Evolutionary conservation across 2,888 invertebrate species (phyloP).

Genomic region (Diplazon laetatorius): DNA sequence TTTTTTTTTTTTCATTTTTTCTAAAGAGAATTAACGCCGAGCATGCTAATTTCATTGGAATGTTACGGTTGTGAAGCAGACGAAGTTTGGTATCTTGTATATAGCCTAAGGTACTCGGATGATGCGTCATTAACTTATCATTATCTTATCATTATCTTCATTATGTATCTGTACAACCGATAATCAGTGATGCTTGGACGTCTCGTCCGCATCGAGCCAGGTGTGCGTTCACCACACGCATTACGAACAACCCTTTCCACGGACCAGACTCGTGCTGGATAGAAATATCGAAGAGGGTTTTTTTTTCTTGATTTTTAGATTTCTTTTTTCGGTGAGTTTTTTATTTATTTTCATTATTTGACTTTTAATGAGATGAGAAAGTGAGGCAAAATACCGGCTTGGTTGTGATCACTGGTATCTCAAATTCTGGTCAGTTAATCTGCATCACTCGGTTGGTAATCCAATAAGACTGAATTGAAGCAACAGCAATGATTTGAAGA

Average conservation of each 20-base stretch:
- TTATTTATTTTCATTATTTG: not conserved
- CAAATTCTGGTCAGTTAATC: no score
- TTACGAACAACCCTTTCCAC: not conserved
- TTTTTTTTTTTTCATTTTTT: no score
- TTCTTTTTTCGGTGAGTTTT: not conserved
- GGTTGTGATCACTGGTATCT: no score
- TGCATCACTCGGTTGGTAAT: no score
- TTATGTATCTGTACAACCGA: constrained; percentile 53
- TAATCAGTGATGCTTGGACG: constrained; percentile 41
- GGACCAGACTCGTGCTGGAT: not conserved
- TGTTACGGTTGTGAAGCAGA: constrained; percentile 7
- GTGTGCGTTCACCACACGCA: constrained; percentile 10
- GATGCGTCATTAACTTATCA: constrained; percentile 56
- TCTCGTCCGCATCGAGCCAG: not conserved
- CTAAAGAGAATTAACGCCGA: constrained; percentile 44
- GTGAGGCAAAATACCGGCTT: no score
- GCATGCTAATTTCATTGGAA: constrained; percentile 49
- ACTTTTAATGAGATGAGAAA: not conserved
- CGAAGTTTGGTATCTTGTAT: constrained; percentile 35
- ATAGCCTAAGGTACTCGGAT: constrained; percentile 45
- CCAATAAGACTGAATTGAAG: no score
- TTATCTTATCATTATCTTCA: constrained; percentile 65
- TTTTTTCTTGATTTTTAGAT: not conserved
- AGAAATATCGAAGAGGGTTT: not conserved
- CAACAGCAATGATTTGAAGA: no score